Evolutionary conservation across 2,888 invertebrate species (phyloP), one percentile per base, ranked within the genome.

Genomic region (Lampropteryx suffumata): DNA sequence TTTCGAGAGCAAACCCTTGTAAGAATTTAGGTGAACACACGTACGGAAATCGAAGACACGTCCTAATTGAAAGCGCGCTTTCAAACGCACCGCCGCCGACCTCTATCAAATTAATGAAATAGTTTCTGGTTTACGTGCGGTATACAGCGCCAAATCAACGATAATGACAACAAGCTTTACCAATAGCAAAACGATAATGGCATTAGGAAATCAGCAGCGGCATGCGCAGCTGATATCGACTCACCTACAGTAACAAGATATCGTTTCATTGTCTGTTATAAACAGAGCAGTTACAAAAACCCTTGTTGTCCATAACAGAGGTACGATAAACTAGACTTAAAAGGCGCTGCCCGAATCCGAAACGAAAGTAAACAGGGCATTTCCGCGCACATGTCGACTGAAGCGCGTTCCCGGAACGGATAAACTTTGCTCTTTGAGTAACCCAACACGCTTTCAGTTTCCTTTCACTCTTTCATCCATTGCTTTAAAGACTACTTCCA

Each of bases 1-100:
- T 82, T 78, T 73, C 65, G 69, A 83, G 81, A 84, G 88, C 82
- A 77, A 80, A 82, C 79, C 76, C 79, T 79, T 86, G 88, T 88
- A 70, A 79, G 84, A 82, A 87, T 86, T 82, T 75, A 65, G 71
- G 75, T 71, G 77, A 76, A 74, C 74, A 74, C 77, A 67, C 71
- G 74, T 73, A 64, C 69, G 69, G 61, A 73, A 75, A 75, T 76
- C 71, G 67, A 66, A 73, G 76, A 82, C 85, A 79, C 75, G 78
- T 75, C 78, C 79, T 79, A 79, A 82, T 80, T 84, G 76, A 81
- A 78, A 73, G 75, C 73, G 69, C 67, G 69, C 79, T 78, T 84
- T 84, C 79, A 73, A 68, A 62, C 55, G 55, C 59, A 62, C 72
- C 56, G 56, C 59, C 64, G 71, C 72, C 79, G 79, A 79, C 79